Base-by-base conservation (phyloP, 2,888 invertebrate species). In the Litoditis marina region DNA sequence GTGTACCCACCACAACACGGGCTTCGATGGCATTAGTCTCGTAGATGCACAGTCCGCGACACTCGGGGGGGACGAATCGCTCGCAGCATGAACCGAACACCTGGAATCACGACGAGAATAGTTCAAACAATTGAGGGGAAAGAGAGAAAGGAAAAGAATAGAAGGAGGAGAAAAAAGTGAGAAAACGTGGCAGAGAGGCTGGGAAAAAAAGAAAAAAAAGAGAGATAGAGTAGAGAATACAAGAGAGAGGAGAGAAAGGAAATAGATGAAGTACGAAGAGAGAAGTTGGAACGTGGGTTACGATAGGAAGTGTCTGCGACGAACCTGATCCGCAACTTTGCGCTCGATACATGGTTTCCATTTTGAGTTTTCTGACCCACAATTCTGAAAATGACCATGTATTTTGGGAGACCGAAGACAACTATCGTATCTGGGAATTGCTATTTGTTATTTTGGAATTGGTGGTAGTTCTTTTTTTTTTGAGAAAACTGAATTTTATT, bases 271-370 rank as follows among this genome's bases (percentile, higher is more conserved):
- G n/a, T n/a, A n/a, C n/a, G n/a, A n/a, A n/a, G n/a, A n/a, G n/a
- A n/a, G n/a, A n/a, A n/a, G n/a, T n/a, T n/a, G n/a, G n/a, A n/a
- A n/a, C n/a, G n/a, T n/a, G n/a, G n/a, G n/a, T n/a, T n/a, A n/a
- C n/a, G n/a, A n/a, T n/a, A n/a, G n/a, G n/a, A n/a, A n/a, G n/a
- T n/a, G n/a, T n/a, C 5, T 19, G 25, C 27, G 6, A 0, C 42
- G 1, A 53, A 68, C 68, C 63, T 81, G 79, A 63, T 81, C 81
- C 16, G 80, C 81, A 25, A 81, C 72, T 61, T 80, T 80, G 27
- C 81, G 65, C 64, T 81, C 81, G 55, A 81, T 80, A 64, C 81
- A 81, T n/a, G 81, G 80, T 68, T 81, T 81, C 81, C 81, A 81
- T 56, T 79, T 76, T 44, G 66, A 69, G 39, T 63, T 75, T 57